phyloP scores from a whole-genome alignment of 1,140 invertebrate species.

The Drosophila busckii region DNA sequence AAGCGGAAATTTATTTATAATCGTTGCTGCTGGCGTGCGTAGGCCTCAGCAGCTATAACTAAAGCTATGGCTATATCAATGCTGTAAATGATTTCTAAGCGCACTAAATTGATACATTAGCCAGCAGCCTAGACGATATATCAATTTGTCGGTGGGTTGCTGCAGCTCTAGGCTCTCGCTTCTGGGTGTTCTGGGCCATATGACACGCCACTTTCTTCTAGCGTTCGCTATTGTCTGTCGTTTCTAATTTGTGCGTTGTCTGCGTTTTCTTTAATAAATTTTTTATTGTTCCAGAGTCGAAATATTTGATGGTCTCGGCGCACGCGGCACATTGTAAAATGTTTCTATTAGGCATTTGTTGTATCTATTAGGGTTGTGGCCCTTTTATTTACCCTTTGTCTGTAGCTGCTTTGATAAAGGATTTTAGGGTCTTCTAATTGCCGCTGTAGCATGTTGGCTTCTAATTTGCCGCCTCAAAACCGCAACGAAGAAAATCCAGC shows the following conservation, averaged over 20 bases:
- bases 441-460: constrained; percentile 11
- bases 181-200: constrained; percentile 71
- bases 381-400: constrained; percentile 29
- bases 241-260: constrained; percentile 68
- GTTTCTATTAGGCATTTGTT: constrained; percentile 55
- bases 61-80: constrained; percentile 57
- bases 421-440: constrained; percentile 48
- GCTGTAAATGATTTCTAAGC: constrained; percentile 66
- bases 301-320: constrained; percentile 59
- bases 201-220: constrained; percentile 66
- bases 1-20: constrained; percentile 78
- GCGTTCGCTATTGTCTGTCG: constrained; percentile 30
- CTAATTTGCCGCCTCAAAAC: constrained; percentile 56
- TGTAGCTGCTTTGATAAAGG: constrained; percentile 42
- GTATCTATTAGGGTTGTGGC: constrained; percentile 61
- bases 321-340: constrained; percentile 69
- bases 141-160: constrained; percentile 44
- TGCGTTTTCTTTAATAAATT: constrained; percentile 73
- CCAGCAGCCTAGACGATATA: constrained; percentile 43
- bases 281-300: constrained; percentile 58
- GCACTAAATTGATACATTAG: constrained; percentile 73
- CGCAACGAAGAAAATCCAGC: constrained; percentile 70
- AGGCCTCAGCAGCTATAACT: constrained; percentile 6
- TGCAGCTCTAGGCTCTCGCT: constrained; percentile 24
- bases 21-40: constrained; percentile 63